Percentiles rank a stretch among this genome's conserved stretches.
Conservation (phyloP, 2,113 vertebrate genomes). For the Gnathonemus longibarbis region DNA sequence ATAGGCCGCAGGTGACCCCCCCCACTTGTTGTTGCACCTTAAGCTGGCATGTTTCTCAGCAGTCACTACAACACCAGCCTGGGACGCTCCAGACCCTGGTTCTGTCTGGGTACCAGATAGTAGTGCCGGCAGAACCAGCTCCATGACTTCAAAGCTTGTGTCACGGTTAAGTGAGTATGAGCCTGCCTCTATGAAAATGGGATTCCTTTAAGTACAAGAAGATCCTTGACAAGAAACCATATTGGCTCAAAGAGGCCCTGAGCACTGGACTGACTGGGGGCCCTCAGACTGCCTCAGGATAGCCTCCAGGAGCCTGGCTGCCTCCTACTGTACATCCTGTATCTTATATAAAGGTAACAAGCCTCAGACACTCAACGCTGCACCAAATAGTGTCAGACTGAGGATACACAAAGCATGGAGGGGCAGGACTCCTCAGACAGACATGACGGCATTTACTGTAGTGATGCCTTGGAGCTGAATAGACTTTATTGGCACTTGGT, state of each 20-base stretch:
- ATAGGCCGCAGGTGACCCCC: neutral
- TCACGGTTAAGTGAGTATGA: neutral
- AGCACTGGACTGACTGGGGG: neutral
- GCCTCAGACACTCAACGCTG: neutral
- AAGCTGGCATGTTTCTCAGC: neutral
- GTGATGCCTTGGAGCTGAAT: neutral
- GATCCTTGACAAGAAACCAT: neutral
- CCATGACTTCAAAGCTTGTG: neutral
- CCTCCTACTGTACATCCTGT: neutral
- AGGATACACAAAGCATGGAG: neutral
- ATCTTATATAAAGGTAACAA: neutral
- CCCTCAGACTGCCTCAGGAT: neutral
- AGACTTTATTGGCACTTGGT: neutral
- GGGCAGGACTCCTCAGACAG: neutral
- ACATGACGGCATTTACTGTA: neutral
- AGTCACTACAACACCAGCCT: neutral
- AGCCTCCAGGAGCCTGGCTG: neutral
- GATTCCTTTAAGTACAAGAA: neutral
- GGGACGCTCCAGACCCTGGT: neutral
- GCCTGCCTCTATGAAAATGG: neutral
- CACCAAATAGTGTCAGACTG: neutral
- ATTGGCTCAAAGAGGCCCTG: neutral
- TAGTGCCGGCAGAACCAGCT: neutral
- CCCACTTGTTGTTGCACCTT: neutral
- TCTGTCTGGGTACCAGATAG: neutral